Evolutionary conservation across 2,888 invertebrate species (phyloP), one percentile per base, ranked within the genome.

Genomic region (Hypolimnas misippus): DNA sequence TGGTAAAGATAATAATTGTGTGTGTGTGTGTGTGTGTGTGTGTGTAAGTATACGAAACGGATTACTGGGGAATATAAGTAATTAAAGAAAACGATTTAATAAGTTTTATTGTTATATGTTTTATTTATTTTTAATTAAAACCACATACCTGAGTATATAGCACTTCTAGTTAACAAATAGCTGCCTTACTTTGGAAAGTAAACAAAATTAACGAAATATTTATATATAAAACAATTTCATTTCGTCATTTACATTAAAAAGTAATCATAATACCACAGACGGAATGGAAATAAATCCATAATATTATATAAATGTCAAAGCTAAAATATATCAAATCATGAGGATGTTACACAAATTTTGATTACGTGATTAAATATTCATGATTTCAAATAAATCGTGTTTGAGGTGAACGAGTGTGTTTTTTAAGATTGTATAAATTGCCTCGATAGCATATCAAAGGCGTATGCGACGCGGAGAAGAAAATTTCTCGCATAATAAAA

Each of bases 391-490:
- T 62, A 57, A 57, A 54, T 57, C 53, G 21, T 38, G 52, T 57
- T 53, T 40, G 29, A 38, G 46, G 58, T 53, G 52, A 53, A 46
- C 53, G 56, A 46, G 29, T 29, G 53, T 51, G 53, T 19, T 46
- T 62, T 57, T 49, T 62, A 62, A 53, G 38, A 53, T 53, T 49
- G 29, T 12, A 31, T 35, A 57, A 62, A 62, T 62, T 62, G 49
- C 31, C 40, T 57, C 40, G 53, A 57, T 62, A 56, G 21, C 29
- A 52, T 57, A 57, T 57, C 53, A 57, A 62, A 57, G 57, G 46
- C 52, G 46, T 49, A 49, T 42, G 46, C 29, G 44, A 52, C 25
- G 38, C 53, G 31, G 35, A 50, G 53, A 57, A 38, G 53, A 57
- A 62, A 42, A 33, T 44, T 56, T 57, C 53, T 31, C 49, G 38